Percentiles rank a stretch among this genome's conserved stretches.
Conservation (phyloP, 2,113 vertebrate species). For the Cynocephalus volans region DNA sequence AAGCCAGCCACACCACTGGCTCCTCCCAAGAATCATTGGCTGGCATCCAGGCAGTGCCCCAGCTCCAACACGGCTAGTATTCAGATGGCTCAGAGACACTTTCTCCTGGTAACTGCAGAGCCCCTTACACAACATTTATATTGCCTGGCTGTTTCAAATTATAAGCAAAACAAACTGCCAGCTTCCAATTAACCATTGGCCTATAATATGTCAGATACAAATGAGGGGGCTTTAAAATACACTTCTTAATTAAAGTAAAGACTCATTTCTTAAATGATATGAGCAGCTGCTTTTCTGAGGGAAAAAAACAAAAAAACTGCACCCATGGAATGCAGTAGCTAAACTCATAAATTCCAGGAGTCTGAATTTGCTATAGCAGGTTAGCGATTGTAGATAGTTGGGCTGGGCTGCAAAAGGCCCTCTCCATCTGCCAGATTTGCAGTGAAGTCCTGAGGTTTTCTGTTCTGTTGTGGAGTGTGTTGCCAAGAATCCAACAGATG, state of each 20-base stretch:
- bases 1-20: not conserved
- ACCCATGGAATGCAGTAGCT: not conserved
- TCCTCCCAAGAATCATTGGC: not conserved
- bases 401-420: not conserved
- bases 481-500: slow-evolving; percentile 74
- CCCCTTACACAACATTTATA: accelerated
- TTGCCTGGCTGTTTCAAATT: not conserved
- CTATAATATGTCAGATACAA: not conserved
- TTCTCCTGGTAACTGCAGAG: not conserved
- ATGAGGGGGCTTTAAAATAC: not conserved
- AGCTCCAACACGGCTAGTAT: too few relatives aligned
- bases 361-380: not conserved
- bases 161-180: not conserved
- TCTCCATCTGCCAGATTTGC: not conserved
- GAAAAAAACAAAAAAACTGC: not conserved
- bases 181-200: not conserved
- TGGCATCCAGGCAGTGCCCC: not conserved
- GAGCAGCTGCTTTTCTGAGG: not conserved
- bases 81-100: not conserved
- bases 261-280: not conserved
- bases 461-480: not conserved
- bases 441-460: slow-evolving; percentile 43
- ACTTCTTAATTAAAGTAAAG: not conserved
- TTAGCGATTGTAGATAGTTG: accelerated
- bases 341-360: not conserved